Percentiles rank a stretch among this genome's conserved stretches.
Evolutionary conservation across 2,888 invertebrate species (phyloP).

Genomic region (Caenorhabditis angaria): DNA sequence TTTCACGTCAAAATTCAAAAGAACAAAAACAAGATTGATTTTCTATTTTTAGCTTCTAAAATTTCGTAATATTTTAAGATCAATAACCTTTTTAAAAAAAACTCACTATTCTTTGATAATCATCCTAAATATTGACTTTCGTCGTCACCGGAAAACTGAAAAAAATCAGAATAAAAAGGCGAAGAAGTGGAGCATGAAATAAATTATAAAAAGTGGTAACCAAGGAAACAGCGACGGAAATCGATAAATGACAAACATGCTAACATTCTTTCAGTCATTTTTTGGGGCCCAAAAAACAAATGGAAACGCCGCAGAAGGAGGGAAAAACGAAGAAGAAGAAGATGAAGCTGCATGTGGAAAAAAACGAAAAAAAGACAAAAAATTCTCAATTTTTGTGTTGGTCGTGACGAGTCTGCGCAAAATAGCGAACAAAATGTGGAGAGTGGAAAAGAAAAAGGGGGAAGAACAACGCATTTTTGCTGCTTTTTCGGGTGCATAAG

Average conservation of each 20-base stretch:
- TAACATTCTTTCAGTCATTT: neutral
- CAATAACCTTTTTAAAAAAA: conserved; percentile 8
- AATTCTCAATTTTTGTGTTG: conserved; percentile 3
- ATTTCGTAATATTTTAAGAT: neutral
- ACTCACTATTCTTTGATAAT: conserved; percentile 69
- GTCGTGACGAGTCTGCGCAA: conserved; percentile 5
- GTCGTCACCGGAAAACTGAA: neutral
- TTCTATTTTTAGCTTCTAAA: neutral
- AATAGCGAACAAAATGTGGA: conserved; percentile 6
- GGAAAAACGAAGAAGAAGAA: neutral
- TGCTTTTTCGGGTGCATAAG: conserved; percentile 7
- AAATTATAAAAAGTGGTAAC: neutral
- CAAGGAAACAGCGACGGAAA: neutral
- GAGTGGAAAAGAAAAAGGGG: neutral
- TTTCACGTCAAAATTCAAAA: no score
- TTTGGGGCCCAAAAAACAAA: neutral
- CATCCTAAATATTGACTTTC: conserved; percentile 41
- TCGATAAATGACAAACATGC: neutral
- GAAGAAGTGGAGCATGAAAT: conserved; percentile 12
- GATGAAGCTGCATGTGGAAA: conserved; percentile 3
- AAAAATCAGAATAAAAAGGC: neutral
- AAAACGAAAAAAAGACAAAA: conserved; percentile 10
- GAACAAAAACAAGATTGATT: no score
- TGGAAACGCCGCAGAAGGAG: neutral
- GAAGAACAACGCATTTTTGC: conserved; percentile 6